These are phyloP conservation scores for Trematomus loennbergii DNA, from an alignment of 2,113 vertebrate genomes.

Conservation along the genomic window DNA sequence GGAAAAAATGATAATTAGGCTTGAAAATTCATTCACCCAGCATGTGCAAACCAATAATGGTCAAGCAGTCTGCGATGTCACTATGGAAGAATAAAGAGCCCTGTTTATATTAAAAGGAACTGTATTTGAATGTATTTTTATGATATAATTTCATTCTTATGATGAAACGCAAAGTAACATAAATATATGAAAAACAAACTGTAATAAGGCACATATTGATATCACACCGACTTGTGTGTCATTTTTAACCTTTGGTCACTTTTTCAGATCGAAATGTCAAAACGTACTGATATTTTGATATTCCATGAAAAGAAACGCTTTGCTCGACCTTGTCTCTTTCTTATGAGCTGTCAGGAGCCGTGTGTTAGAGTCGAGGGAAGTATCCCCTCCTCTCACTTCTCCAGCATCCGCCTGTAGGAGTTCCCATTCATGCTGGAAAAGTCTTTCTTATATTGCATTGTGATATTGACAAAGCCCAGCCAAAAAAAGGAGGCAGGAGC, in stretches of 20 bases:
- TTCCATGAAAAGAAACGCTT: background rate
- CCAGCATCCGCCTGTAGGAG: no score
- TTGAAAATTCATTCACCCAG: no score
- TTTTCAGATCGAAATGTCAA: background rate
- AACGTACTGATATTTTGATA: background rate
- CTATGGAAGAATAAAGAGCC: background rate
- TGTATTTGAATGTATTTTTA: background rate
- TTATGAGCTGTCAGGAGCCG: background rate
- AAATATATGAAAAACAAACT: background rate
- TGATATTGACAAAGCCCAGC: no score
- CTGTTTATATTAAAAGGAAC: background rate
- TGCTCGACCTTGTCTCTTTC: background rate
- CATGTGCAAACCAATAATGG: background rate
- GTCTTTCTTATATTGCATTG: no score
- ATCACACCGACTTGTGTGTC: background rate
- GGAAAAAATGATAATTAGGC: background rate
- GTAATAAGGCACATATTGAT: background rate
- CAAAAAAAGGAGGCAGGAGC: no score
- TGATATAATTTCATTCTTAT: background rate
- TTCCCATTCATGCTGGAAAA: no score
- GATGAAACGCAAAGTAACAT: background rate
- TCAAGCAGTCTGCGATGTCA: background rate
- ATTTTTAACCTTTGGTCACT: background rate
- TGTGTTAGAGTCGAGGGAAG: background rate
- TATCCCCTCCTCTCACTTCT: no score